Percentiles rank a stretch among this genome's conserved stretches.
These are phyloP conservation scores for Rhynchonycteris naso DNA, from an alignment of 2,797 vertebrate species.

Conservation along the genomic window DNA sequence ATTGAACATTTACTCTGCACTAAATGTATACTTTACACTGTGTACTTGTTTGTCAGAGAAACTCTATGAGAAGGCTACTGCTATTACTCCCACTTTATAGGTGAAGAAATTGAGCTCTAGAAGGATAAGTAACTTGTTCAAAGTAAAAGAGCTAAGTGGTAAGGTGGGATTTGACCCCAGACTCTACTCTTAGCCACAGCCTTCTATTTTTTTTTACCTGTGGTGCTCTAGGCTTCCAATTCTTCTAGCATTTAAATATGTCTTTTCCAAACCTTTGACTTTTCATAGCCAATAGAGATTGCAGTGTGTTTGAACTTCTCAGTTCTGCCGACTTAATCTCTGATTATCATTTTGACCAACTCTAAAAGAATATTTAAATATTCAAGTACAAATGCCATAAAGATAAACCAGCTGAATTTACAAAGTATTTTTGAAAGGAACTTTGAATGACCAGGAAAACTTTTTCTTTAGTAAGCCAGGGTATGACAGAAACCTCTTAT, in stretches of 20 bases:
- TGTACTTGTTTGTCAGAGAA: not conserved
- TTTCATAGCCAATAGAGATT: constrained; percentile 70
- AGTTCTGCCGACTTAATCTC: constrained; percentile 60
- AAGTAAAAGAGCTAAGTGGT: not conserved
- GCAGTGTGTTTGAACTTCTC: constrained; percentile 46
- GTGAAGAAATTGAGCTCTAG: not conserved
- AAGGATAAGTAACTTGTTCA: not conserved
- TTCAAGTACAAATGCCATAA: constrained; percentile 68
- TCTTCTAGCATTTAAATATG: constrained; percentile 19
- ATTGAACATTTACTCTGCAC: not conserved
- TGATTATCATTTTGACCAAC: constrained; percentile 55
- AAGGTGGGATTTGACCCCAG: not conserved
- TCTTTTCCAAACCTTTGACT: constrained; percentile 61
- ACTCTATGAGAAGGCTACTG: not conserved
- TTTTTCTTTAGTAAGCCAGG: not conserved
- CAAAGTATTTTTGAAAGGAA: constrained; percentile 65
- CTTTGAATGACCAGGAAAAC: constrained; percentile 13
- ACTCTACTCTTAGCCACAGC: not conserved
- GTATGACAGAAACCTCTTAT: not conserved
- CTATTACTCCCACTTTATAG: not conserved
- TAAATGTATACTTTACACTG: not conserved
- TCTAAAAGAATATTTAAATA: constrained; percentile 63
- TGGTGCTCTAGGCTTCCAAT: not conserved
- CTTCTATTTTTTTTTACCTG: not conserved
- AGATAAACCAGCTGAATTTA: constrained; percentile 66